Evolutionary conservation across 2,113 vertebrate genomes (phyloP).

Genomic region (Cichladusa arquata): DNA sequence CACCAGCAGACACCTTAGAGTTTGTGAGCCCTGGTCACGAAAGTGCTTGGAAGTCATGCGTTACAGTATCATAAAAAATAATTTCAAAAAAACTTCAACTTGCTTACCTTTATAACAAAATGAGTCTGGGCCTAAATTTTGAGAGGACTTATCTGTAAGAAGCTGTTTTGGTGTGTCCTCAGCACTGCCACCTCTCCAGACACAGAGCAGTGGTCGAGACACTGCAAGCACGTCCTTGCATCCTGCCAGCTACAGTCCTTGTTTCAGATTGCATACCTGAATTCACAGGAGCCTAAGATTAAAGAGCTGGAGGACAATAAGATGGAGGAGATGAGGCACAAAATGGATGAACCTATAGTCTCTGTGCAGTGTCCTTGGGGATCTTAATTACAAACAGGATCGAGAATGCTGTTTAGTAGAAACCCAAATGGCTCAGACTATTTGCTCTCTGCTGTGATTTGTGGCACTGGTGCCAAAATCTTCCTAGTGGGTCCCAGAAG

Average conservation of each 20-base stretch:
- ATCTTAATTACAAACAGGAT: background rate
- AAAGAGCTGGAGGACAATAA: background rate
- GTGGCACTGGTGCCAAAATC: background rate
- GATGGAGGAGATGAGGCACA: background rate
- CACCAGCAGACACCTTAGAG: background rate
- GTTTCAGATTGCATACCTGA: background rate
- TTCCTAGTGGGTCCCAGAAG: background rate
- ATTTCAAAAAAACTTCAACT: fast-evolving
- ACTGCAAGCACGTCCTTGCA: fast-evolving
- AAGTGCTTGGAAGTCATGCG: background rate
- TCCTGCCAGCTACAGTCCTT: background rate
- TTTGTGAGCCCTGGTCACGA: background rate
- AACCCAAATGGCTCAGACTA: background rate
- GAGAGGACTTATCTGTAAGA: background rate
- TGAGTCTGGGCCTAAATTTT: background rate
- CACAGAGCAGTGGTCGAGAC: background rate
- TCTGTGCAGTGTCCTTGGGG: background rate
- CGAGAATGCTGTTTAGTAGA: background rate
- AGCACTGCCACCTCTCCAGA: background rate
- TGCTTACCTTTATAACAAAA: background rate
- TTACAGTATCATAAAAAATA: background rate
- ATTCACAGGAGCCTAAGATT: background rate
- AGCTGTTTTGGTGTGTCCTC: background rate
- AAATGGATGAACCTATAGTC: background rate
- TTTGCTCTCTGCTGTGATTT: background rate